Percentiles rank a stretch among this genome's conserved stretches.
Conservation (phyloP, 2,113 vertebrate species). For the Silurus meridionalis region DNA sequence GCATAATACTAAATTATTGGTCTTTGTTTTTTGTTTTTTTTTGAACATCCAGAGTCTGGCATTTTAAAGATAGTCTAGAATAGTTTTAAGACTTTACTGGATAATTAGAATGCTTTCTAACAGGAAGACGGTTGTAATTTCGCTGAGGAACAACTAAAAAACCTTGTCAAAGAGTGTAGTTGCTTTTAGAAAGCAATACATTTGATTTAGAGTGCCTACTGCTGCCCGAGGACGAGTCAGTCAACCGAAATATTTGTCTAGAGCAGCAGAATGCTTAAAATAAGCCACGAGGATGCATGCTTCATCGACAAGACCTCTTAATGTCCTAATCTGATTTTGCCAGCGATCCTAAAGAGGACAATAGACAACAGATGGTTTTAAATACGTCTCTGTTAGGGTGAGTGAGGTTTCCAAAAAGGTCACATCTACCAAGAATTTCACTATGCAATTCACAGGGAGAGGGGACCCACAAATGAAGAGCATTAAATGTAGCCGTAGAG, state of each 20-base stretch:
- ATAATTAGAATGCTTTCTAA: background rate
- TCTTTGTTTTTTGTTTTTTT: background rate
- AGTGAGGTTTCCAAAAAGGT: background rate
- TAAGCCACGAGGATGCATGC: background rate
- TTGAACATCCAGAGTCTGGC: background rate
- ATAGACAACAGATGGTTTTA: background rate
- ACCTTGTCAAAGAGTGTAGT: background rate
- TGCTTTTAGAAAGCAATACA: background rate
- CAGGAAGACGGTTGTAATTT: background rate
- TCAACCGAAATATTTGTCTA: background rate
- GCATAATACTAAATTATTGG: background rate
- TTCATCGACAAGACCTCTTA: background rate
- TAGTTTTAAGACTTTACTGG: background rate
- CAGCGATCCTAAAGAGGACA: background rate
- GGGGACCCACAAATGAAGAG: background rate
- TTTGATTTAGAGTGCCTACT: background rate
- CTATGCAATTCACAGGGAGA: slow-evolving; percentile 4
- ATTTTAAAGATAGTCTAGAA: background rate
- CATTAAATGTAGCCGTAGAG: background rate
- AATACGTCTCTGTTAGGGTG: background rate
- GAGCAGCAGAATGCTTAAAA: background rate
- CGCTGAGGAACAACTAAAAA: background rate
- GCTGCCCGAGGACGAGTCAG: background rate
- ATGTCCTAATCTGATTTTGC: slow-evolving; percentile 7
- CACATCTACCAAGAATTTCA: background rate